Conservation (phyloP, 1,140 invertebrate genomes). For the Andricus grossulariae region DNA sequence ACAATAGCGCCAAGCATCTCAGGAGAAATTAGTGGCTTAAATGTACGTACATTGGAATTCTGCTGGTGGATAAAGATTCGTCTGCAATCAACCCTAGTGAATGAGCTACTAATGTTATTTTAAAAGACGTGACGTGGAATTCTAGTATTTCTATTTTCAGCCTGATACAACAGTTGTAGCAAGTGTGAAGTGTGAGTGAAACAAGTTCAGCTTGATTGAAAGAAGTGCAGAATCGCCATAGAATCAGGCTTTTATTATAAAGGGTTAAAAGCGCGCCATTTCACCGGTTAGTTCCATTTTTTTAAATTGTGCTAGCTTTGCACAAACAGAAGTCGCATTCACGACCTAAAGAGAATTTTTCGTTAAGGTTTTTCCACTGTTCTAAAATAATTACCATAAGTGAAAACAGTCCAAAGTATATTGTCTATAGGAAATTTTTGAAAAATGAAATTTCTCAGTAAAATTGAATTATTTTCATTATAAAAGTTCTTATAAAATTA, state of each 20-base stretch:
- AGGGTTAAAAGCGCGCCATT: too few species aligned
- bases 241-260: not conserved
- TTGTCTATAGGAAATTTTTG: too few species aligned
- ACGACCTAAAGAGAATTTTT: too few species aligned
- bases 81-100: conserved; percentile 14
- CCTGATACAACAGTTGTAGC: not conserved
- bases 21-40: conserved; percentile 6
- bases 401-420: too few species aligned
- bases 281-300: too few species aligned
- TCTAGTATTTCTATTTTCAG: not conserved
- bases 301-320: too few species aligned
- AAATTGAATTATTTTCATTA: too few species aligned
- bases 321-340: too few species aligned
- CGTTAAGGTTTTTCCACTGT: too few species aligned
- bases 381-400: too few species aligned
- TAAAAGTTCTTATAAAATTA: too few species aligned
- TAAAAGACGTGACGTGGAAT: conserved; percentile 13
- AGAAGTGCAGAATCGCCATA: not conserved
- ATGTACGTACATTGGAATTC: not conserved
- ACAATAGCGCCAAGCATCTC: not conserved
- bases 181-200: conserved; percentile 16
- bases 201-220: conserved; percentile 16
- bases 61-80: not conserved
- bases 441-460: too few species aligned
- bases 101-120: conserved; percentile 21